Evolutionary conservation across 2,888 invertebrate genomes (phyloP), one percentile per base, ranked within the genome.

Genomic region (Aleiodes leptofemur): DNA sequence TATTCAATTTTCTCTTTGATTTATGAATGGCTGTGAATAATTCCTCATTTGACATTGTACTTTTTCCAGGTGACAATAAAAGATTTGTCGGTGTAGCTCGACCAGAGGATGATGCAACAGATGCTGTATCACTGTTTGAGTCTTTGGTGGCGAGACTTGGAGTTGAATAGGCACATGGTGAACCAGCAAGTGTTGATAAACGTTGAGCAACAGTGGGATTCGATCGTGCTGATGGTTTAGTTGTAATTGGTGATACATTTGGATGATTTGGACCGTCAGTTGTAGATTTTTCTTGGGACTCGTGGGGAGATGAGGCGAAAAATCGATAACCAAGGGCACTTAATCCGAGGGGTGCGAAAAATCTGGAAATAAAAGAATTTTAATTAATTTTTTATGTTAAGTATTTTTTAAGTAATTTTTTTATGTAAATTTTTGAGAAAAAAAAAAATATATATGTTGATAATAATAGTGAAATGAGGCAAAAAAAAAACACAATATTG

Each of bases 41-140:
- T 87, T 95, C 94, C 85, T 95, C 95, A 81, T 94, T 94, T n/a
- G 94, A 94, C 94, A 95, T 94, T 0, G 93, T 93, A 2, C 94
- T 94, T 87, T 93, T 94, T 29, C 93, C 93, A 0, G 94, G 94
- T 1, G 94, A 94, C 8, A 94, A 82, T 11, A 85, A 76, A 50
- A 82, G 82, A 76, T 83, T 85, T 13, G 84, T 84, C 6, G 88
- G 86, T 3, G 88, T 85, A 31, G 78, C 83, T 29, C 86, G 78
- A 0, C 85, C 85, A 4, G 86, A 86, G 9, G 83, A 82, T 29
- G 80, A 80, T 3, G 66, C 78, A 11, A 81, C 76, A 6, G 82
- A 77, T 5, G 78, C 83, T 29, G 68, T 5, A 51, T 68, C 51
- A 16, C 51, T 68, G 31, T n/a, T 31, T 8, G 64, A 16, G 8